Conservation (phyloP, 1,140 invertebrate species). For the Formica selysi region DNA sequence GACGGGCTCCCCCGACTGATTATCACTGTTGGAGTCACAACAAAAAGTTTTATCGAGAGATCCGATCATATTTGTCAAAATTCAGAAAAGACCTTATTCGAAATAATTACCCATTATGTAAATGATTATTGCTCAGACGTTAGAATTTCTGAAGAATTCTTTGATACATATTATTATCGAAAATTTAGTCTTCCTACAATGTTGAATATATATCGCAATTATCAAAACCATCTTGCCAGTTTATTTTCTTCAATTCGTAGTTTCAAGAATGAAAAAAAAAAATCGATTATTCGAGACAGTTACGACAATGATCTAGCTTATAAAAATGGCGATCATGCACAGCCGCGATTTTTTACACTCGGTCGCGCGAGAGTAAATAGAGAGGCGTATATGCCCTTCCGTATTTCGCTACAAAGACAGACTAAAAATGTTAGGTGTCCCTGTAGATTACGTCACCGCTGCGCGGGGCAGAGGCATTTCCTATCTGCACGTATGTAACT, state of each 20-base stretch:
- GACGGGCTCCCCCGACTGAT: too few relatives aligned
- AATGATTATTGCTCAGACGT: not conserved
- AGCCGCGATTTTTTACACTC: slow-evolving; percentile 21
- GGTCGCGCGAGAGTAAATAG: not conserved
- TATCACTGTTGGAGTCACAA: too few relatives aligned
- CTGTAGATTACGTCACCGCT: slow-evolving; percentile 55
- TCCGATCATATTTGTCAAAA: too few relatives aligned
- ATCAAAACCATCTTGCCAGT: not conserved
- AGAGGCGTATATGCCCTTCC: not conserved
- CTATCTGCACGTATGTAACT: slow-evolving; percentile 54
- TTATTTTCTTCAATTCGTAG: not conserved
- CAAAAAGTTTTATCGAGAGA: too few relatives aligned
- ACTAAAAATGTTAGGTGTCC: slow-evolving; percentile 50
- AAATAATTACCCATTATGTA: too few relatives aligned
- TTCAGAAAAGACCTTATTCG: too few relatives aligned
- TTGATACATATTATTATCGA: too few relatives aligned
- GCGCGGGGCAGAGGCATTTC: slow-evolving; percentile 16
- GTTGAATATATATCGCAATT: not conserved
- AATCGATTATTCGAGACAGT: slow-evolving; percentile 37
- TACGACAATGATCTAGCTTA: slow-evolving; percentile 11
- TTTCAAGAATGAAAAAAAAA: slow-evolving; percentile 15
- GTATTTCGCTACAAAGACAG: slow-evolving; percentile 17
- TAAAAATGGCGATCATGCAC: slow-evolving; percentile 31
- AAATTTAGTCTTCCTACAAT: not conserved
- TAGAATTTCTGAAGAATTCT: not conserved